Evolutionary conservation across 2,888 invertebrate genomes (phyloP).

Genomic region (Acleris literana): DNA sequence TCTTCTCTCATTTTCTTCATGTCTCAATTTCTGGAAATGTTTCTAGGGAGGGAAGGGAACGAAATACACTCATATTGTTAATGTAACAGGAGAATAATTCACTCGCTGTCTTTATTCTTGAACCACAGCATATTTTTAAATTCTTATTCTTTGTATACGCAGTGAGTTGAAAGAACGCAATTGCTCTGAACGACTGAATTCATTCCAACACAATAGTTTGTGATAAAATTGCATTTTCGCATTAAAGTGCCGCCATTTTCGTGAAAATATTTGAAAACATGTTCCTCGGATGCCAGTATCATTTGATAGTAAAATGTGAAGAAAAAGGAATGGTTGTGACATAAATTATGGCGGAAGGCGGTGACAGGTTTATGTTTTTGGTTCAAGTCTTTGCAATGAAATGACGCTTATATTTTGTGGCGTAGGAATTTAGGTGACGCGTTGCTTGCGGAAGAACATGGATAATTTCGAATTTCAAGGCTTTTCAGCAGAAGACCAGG

Average conservation of each 20-base stretch:
- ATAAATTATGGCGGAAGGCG: conserved; percentile 16
- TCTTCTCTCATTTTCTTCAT: too few species aligned
- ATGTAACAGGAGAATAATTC: not conserved
- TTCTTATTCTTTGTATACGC: not conserved
- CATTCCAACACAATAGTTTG: conserved; percentile 8
- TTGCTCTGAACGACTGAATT: conserved; percentile 7
- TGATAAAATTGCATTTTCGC: not conserved
- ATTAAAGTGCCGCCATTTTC: not conserved
- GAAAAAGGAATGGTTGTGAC: conserved; percentile 14
- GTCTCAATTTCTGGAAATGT: too few species aligned
- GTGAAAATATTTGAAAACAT: conserved; percentile 8
- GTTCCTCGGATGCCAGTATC: conserved; percentile 13
- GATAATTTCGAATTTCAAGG: not conserved
- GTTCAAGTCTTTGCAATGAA: conserved; percentile 19
- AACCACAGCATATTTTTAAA: not conserved
- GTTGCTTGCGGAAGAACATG: not conserved
- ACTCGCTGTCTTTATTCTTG: not conserved
- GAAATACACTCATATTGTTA: not conserved
- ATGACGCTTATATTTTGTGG: conserved; percentile 15
- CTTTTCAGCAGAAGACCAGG: too few species aligned
- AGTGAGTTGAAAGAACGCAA: not conserved
- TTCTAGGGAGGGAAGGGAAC: too few species aligned
- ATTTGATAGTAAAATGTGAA: conserved; percentile 22
- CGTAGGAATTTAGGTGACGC: not conserved
- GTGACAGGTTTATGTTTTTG: conserved; percentile 29